phyloP scores from a whole-genome alignment of 2,888 invertebrate species.

The Cerceris rybyensis region DNA sequence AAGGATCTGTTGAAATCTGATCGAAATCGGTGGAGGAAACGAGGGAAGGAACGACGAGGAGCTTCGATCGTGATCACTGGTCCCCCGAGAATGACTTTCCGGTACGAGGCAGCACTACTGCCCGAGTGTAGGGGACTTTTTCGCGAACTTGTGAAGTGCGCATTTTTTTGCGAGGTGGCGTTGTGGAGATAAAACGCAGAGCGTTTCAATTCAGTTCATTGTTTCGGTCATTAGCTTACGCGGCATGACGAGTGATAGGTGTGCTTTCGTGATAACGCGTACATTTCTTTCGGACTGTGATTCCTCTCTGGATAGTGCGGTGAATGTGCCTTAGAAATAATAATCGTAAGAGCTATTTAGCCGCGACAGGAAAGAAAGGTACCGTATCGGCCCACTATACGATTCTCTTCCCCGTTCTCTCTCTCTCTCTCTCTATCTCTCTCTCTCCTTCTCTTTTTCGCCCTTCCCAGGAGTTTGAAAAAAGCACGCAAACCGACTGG shows the following conservation, averaged over 20 bases:
- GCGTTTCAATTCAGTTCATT: constrained; percentile 67
- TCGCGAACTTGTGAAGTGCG: constrained; percentile 63
- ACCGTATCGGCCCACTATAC: constrained; percentile 32
- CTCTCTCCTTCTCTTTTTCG: no score
- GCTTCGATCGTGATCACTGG: not conserved
- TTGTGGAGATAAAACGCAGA: constrained; percentile 64
- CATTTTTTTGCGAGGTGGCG: constrained; percentile 68
- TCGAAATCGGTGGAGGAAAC: no score
- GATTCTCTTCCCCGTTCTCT: not conserved
- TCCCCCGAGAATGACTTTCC: constrained; percentile 51
- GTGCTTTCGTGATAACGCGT: constrained; percentile 71
- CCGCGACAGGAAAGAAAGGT: constrained; percentile 53
- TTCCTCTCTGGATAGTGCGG: constrained; percentile 58
- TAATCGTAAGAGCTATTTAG: constrained; percentile 38
- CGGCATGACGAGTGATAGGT: constrained; percentile 73
- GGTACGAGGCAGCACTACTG: constrained; percentile 55
- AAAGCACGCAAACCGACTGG: no score
- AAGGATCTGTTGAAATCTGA: no score
- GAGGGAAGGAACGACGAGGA: no score
- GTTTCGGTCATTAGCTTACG: constrained; percentile 71
- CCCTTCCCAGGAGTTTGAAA: no score
- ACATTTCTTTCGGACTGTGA: constrained; percentile 60
- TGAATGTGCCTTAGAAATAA: constrained; percentile 64
- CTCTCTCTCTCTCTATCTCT: not conserved
- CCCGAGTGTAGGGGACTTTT: constrained; percentile 52